phyloP scores from a whole-genome alignment of 2,797 vertebrate species.

The Galaxias olidus region DNA sequence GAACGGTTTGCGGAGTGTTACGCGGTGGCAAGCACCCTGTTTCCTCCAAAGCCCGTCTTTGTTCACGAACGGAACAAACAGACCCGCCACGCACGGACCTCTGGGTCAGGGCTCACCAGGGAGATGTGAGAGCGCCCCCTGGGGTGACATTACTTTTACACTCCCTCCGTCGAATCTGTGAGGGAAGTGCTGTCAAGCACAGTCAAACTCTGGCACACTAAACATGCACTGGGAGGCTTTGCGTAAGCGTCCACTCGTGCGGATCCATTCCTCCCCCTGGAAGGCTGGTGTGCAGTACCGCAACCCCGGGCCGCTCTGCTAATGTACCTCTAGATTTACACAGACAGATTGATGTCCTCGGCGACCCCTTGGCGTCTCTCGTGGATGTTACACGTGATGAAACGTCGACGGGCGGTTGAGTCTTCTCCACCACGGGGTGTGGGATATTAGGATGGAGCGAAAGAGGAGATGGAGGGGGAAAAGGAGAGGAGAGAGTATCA shows the following conservation, averaged over 20 bases:
- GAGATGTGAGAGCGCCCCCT: constrained; percentile 53
- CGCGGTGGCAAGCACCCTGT: no score
- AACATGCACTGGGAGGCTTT: constrained; percentile 7
- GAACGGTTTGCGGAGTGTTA: no score
- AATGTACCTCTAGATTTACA: constrained; percentile 45
- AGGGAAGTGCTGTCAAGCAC: not conserved
- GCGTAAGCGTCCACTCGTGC: constrained; percentile 1
- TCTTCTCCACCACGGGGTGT: not conserved
- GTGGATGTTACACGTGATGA: constrained; percentile 49
- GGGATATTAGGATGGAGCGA: not conserved
- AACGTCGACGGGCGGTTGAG: constrained; percentile 36
- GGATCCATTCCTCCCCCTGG: constrained; percentile 5
- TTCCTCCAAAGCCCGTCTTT: no score
- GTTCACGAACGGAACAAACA: no score
- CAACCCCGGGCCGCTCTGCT: constrained; percentile 33
- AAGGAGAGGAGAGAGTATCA: not conserved
- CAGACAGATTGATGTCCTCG: constrained; percentile 36
- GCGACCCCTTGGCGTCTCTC: constrained; percentile 13
- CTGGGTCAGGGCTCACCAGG: not conserved
- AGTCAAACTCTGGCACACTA: not conserved
- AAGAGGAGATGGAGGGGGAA: not conserved
- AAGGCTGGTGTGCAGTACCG: constrained; percentile 15
- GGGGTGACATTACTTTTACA: constrained; percentile 25
- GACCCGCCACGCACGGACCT: no score
- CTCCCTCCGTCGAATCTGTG: not conserved